Evolutionary conservation across 1,140 invertebrate genomes (phyloP), one percentile per base, ranked within the genome.

Genomic region (Drosophila triauraria): DNA sequence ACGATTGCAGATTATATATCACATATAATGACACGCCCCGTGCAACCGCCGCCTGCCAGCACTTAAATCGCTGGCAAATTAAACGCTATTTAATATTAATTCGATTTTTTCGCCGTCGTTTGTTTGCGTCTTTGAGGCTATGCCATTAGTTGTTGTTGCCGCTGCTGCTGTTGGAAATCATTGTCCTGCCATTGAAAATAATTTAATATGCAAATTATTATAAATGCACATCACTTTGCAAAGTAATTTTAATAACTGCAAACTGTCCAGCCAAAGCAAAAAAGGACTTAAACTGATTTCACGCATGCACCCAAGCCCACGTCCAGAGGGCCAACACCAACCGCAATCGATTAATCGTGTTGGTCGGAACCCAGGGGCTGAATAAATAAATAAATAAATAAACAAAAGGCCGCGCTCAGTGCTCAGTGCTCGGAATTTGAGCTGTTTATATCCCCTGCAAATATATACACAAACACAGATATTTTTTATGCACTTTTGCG

Each of bases 141-240:
- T 69, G 74, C 46, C 62, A 62, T 40, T 68, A 60, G 46, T 64
- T 67, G 61, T 60, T 53, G 62, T 59, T 50, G 40, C 32, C 32
- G 53, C 47, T 23, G 44, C 63, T 70, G 59, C 69, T 56, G 63
- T 32, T 75, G 62, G 48, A 90, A 90, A 90, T 88, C 84, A 88
- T 88, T 84, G 81, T 79, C 54, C 70, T 72, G 71, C 63, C 56
- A 84, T 80, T 90, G 77, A 78, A 84, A 75, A 90, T 80, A 84
- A 88, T 88, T 88, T 90, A 84, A 90, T 88, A 88, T 90, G 80
- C 85, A 88, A 90, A 88, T 88, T 90, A 84, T 90, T 68, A 84
- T 88, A 90, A 88, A 84, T 81, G 80, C 69, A 61, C 81, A 78
- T 86, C 80, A 80, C 64, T 82, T 77, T 80, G 80, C 69, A 74